Conservation (phyloP, 1,140 invertebrate species). For the Lanistes nyassanus region DNA sequence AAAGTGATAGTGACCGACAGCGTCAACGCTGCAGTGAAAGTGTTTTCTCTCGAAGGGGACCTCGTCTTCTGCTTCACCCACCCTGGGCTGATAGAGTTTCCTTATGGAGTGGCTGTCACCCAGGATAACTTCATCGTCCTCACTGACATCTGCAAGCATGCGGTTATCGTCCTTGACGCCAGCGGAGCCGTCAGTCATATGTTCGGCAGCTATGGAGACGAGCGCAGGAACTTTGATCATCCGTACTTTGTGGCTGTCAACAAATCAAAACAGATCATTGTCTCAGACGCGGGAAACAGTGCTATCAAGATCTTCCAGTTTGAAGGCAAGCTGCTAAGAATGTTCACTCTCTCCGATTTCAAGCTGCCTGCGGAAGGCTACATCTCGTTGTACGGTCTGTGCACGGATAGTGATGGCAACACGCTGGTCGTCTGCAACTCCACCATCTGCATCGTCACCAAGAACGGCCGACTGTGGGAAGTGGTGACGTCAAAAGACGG, state of each 20-base stretch:
- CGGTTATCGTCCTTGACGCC: slow-evolving; percentile 47
- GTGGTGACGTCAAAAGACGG: slow-evolving; percentile 56
- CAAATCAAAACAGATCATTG: slow-evolving; percentile 59
- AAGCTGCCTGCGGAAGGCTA: slow-evolving; percentile 48
- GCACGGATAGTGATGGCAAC: slow-evolving; percentile 57
- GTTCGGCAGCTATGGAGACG: slow-evolving; percentile 58
- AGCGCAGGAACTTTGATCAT: slow-evolving; percentile 54
- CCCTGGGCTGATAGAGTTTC: slow-evolving; percentile 49
- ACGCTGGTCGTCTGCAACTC: slow-evolving; percentile 59
- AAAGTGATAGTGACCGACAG: slow-evolving; percentile 60
- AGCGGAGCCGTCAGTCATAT: slow-evolving; percentile 44
- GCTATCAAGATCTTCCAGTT: slow-evolving; percentile 62
- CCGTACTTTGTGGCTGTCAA: slow-evolving; percentile 61
- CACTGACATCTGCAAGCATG: slow-evolving; percentile 60
- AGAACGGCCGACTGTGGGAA: slow-evolving; percentile 62
- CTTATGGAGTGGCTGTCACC: slow-evolving; percentile 54
- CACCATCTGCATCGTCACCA: slow-evolving; percentile 56
- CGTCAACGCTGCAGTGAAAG: slow-evolving; percentile 58
- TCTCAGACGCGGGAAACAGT: slow-evolving; percentile 61
- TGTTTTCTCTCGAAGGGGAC: slow-evolving; percentile 49
- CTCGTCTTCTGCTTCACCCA: slow-evolving; percentile 34
- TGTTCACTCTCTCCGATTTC: slow-evolving; percentile 52
- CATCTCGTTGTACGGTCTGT: slow-evolving; percentile 54
- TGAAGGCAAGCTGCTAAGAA: slow-evolving; percentile 52
- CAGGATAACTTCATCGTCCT: slow-evolving; percentile 49